Evolutionary conservation across 2,888 invertebrate genomes (phyloP).

Genomic region (Pegoplata infirma): DNA sequence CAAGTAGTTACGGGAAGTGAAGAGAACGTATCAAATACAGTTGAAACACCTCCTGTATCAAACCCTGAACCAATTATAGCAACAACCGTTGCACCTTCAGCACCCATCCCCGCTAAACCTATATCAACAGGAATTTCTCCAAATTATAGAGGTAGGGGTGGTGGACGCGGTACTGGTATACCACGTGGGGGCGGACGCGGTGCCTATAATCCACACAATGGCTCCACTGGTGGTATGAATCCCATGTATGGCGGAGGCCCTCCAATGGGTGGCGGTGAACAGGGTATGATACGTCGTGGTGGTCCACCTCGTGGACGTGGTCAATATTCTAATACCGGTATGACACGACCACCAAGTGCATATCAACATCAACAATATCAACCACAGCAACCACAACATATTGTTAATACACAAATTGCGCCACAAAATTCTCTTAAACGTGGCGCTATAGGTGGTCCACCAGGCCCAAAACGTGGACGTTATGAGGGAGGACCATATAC

Average conservation of each 20-base stretch:
- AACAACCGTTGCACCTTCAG: slow-evolving; percentile 52
- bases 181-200: slow-evolving; percentile 74
- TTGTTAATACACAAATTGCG: slow-evolving; percentile 76
- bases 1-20: slow-evolving; percentile 64
- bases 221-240: slow-evolving; percentile 67
- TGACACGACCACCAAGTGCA: slow-evolving; percentile 75
- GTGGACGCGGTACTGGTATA: slow-evolving; percentile 74
- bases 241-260: slow-evolving; percentile 64
- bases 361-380: slow-evolving; percentile 49
- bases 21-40: slow-evolving; percentile 52
- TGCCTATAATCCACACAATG: slow-evolving; percentile 74
- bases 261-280: slow-evolving; percentile 69
- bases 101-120: slow-evolving; percentile 64
- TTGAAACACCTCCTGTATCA: slow-evolving; percentile 52
- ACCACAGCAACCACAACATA: slow-evolving; percentile 68
- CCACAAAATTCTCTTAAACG: slow-evolving; percentile 77
- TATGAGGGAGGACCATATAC: slow-evolving; percentile 77
- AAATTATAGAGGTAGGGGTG: slow-evolving; percentile 67
- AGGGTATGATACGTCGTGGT: slow-evolving; percentile 72
- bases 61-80: slow-evolving; percentile 56
- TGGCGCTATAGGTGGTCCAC: slow-evolving; percentile 75
- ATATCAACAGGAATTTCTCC: slow-evolving; percentile 52
- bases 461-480: slow-evolving; percentile 77
- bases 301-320: slow-evolving; percentile 76
- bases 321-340: slow-evolving; percentile 73